A percentile compares a stretch with the other conserved stretches of the same genome.
Evolutionary conservation across 2,797 vertebrate genomes (phyloP).

Genomic region (Mus minutoides): DNA sequence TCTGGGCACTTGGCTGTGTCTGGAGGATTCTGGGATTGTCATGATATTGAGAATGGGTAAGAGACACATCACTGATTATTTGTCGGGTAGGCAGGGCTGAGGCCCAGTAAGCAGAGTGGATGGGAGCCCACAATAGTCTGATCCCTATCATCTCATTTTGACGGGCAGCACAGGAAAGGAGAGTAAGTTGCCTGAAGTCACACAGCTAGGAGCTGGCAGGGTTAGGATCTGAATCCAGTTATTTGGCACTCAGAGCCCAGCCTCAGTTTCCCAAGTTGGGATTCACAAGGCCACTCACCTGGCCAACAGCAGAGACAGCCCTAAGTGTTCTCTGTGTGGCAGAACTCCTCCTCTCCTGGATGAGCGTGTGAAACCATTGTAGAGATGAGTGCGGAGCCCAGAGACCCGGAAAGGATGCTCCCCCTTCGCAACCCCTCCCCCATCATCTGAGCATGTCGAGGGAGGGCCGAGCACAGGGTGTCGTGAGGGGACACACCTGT

Average conservation of each 20-base stretch:
- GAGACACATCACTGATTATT: not conserved
- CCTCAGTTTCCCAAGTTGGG: not conserved
- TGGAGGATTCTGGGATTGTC: not conserved
- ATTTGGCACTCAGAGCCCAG: not conserved
- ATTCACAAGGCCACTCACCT: not conserved
- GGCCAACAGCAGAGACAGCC: not conserved
- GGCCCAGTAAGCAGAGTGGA: too few species aligned
- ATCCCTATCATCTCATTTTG: not conserved
- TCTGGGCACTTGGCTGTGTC: not conserved
- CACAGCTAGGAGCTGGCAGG: not conserved
- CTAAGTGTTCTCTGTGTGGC: not conserved
- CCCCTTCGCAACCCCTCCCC: not conserved
- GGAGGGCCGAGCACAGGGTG: not conserved
- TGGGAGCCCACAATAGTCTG: not conserved
- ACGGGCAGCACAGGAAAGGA: not conserved
- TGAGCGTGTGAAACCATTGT: not conserved
- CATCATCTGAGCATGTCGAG: not conserved
- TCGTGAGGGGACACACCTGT: slow-evolving; percentile 86
- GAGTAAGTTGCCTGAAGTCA: not conserved
- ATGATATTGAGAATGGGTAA: not conserved
- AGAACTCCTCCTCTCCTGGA: not conserved
- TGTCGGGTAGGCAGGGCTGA: not conserved
- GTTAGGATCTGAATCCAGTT: not conserved
- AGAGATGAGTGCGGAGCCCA: not conserved
- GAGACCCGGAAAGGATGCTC: not conserved